Evolutionary conservation across 2,888 invertebrate genomes (phyloP).

Genomic region (Ypsolopha sequella): DNA sequence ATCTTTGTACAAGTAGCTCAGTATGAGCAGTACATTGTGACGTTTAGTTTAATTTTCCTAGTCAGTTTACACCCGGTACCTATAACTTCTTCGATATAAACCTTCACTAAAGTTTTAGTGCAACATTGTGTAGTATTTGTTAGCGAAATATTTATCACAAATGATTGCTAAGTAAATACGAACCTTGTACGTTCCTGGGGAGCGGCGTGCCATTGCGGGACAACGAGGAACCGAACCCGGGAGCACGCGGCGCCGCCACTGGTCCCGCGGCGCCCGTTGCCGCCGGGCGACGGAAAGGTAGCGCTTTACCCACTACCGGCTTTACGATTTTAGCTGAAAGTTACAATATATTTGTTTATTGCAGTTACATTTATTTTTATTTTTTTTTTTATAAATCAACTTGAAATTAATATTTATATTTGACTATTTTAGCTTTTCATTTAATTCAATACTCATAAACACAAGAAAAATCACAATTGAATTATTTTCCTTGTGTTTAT

Average conservation of each 20-base stretch:
- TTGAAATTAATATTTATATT: no score
- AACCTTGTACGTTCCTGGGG: slow-evolving; percentile 42
- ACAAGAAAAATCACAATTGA: no score
- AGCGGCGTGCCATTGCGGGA: slow-evolving; percentile 40
- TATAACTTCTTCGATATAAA: no score
- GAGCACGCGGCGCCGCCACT: slow-evolving; percentile 8
- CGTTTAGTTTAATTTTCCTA: no score
- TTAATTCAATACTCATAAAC: no score
- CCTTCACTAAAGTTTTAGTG: no score
- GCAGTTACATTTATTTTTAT: background rate
- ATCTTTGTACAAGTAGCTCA: no score
- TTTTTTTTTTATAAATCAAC: background rate
- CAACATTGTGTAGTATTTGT: background rate
- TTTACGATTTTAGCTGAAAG: slow-evolving; percentile 20
- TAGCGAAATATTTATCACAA: background rate
- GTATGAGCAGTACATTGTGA: no score
- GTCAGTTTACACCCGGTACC: no score
- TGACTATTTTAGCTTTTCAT: no score
- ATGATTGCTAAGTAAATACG: background rate
- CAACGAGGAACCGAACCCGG: slow-evolving; percentile 50
- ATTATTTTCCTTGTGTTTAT: background rate
- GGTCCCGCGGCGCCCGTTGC: slow-evolving; percentile 8
- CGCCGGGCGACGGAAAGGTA: slow-evolving; percentile 32
- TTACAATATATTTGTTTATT: background rate
- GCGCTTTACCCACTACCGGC: slow-evolving; percentile 43